phyloP scores from a whole-genome alignment of 2,113 vertebrate genomes.

The Litocranius walleri region DNA sequence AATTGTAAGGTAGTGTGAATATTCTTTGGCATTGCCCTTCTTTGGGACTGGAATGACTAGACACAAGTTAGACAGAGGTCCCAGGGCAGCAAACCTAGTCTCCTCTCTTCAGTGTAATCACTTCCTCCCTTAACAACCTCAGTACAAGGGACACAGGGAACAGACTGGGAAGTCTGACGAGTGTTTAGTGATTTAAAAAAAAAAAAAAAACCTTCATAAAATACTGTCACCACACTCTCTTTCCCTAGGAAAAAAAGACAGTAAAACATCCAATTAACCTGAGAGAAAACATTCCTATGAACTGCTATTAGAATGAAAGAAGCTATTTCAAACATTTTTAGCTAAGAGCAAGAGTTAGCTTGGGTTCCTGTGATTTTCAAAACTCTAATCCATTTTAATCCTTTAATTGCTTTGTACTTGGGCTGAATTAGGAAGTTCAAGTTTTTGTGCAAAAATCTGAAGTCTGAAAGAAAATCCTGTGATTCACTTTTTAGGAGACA shows the following conservation, averaged over 20 bases:
- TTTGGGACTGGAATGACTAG: neutral
- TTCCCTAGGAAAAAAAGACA: neutral
- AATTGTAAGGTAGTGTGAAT: neutral
- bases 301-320: neutral
- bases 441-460: neutral
- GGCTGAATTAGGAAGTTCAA: neutral
- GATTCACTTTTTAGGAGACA: neutral
- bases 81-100: neutral
- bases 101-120: neutral
- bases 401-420: neutral
- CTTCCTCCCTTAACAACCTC: neutral
- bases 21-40: neutral
- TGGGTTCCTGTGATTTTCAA: neutral
- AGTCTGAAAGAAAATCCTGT: neutral
- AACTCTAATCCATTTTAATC: neutral
- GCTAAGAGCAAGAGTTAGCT: neutral
- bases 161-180: neutral
- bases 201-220: neutral
- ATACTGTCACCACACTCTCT: neutral
- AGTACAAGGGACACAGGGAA: neutral
- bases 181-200: neutral
- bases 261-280: neutral
- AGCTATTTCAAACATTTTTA: neutral
- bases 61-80: neutral
- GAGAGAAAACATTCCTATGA: neutral